Evolutionary conservation across 2,797 vertebrate genomes (phyloP).

Genomic region (Clarias platycephalus): DNA sequence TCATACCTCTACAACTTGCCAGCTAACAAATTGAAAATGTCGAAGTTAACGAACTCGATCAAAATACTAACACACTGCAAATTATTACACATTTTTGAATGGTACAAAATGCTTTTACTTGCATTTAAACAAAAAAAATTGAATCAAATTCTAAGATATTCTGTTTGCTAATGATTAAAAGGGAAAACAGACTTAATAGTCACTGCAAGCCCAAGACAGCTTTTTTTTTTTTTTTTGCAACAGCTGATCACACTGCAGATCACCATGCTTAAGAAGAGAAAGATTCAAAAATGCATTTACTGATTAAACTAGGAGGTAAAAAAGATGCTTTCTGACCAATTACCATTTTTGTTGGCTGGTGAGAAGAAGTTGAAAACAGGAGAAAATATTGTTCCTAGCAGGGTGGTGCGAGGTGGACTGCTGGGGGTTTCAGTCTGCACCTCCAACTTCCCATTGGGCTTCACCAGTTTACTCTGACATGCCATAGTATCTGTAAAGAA

Average conservation of each 20-base stretch:
- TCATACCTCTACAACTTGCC: background rate
- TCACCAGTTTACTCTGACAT: constrained; percentile 87
- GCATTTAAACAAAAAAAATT: background rate
- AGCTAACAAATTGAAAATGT: background rate
- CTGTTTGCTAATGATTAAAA: background rate
- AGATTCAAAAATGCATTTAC: background rate
- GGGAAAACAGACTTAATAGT: background rate
- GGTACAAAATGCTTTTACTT: background rate
- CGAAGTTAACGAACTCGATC: background rate
- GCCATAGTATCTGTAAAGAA: constrained; percentile 78
- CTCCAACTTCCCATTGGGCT: constrained; percentile 85
- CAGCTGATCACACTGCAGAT: background rate
- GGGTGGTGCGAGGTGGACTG: constrained; percentile 84
- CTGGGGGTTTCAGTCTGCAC: constrained; percentile 70
- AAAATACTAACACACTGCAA: background rate
- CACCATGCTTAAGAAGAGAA: background rate
- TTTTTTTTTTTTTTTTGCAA: background rate
- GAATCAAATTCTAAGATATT: background rate
- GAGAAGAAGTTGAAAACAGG: constrained; percentile 91
- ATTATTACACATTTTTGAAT: background rate
- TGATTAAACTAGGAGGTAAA: background rate
- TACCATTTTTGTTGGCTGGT: constrained; percentile 89
- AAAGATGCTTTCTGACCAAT: constrained; percentile 22
- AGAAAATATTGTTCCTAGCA: constrained; percentile 89
- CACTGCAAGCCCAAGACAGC: background rate